Evolutionary conservation across 2,888 invertebrate species (phyloP), one percentile per base, ranked within the genome.

Genomic region (Salticus scenicus): DNA sequence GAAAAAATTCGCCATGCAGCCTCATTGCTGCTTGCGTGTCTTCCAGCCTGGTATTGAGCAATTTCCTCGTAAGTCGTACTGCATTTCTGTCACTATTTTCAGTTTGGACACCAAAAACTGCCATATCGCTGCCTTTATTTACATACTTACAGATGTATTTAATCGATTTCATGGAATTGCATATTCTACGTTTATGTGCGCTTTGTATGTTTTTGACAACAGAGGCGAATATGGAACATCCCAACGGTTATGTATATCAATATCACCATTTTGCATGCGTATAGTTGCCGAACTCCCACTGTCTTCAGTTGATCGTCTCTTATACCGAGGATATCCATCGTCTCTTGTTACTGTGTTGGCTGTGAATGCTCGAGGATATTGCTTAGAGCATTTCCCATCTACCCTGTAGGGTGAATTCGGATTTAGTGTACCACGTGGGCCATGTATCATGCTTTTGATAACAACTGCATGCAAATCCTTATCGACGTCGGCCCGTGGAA

Each of bases 21-120:
- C 88, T 91, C 91, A 75, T 88, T 89, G 14, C 89, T 88, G 73
- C 89, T 89, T 5, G 91, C 89, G 88, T 90, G 91, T 57, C 90
- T 27, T 37, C 90, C 90, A 41, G 74, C 73, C 78, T 88, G 88
- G 89, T 75, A 90, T 8, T 12, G 12, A 12, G 7, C 37, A 37
- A 8, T 7, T 37, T 12, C 7, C 7, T 8, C 12, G 7, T 12
- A 87, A 37, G 7, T 37, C 12, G n/a, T n/a, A n/a, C n/a, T n/a
- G n/a, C n/a, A n/a, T n/a, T n/a, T n/a, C n/a, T n/a, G n/a, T n/a
- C n/a, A n/a, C n/a, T n/a, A n/a, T n/a, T n/a, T n/a, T n/a, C n/a
- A n/a, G n/a, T n/a, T n/a, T n/a, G n/a, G n/a, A n/a, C n/a, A n/a
- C n/a, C n/a, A n/a, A n/a, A n/a, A n/a, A n/a, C n/a, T n/a, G n/a